Evolutionary conservation across 2,113 vertebrate species (phyloP).

Genomic region (Mobula birostris): DNA sequence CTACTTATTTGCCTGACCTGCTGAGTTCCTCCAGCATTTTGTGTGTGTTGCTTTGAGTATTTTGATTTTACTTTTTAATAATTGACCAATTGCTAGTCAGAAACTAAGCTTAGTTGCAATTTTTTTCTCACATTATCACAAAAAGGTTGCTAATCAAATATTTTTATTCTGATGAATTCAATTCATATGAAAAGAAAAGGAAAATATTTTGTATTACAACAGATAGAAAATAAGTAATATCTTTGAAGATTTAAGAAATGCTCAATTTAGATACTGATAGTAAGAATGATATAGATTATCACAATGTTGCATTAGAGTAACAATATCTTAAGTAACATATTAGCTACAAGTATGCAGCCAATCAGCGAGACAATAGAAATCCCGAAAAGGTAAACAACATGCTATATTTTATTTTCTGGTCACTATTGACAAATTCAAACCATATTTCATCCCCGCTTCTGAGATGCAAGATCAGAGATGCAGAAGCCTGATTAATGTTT

Average conservation of each 20-base stretch:
- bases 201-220: not conserved
- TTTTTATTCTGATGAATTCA: constrained; percentile 11
- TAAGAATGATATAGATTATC: not conserved
- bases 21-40: too few relatives aligned
- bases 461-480: constrained; percentile 32
- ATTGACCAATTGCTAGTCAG: too few relatives aligned
- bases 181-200: not conserved
- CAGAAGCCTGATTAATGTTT: constrained; percentile 39
- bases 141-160: not conserved
- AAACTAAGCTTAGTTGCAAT: too few relatives aligned
- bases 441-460: not conserved
- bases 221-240: not conserved
- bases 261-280: not conserved
- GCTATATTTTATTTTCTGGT: too few relatives aligned
- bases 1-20: too few relatives aligned
- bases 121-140: not conserved
- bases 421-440: not conserved
- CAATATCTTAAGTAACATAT: not conserved
- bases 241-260: not conserved
- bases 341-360: not conserved
- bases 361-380: not conserved
- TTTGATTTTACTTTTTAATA: too few relatives aligned
- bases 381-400: not conserved
- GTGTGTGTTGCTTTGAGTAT: too few relatives aligned
- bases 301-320: not conserved